Evolutionary conservation across 2,113 vertebrate genomes (phyloP).

Genomic region (Pseudonaja textilis): DNA sequence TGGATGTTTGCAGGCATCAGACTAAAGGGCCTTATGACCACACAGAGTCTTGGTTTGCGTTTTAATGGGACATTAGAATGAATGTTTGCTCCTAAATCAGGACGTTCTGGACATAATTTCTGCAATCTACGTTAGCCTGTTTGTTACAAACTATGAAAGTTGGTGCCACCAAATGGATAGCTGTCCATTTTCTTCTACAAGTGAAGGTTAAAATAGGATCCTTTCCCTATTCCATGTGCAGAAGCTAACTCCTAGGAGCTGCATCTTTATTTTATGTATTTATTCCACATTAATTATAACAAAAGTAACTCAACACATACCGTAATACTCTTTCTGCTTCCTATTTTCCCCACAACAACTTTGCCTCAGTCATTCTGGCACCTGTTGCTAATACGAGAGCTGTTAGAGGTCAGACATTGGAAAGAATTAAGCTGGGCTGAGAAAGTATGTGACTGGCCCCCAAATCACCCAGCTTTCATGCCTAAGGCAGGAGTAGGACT

Average conservation of each 20-base stretch:
- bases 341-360: background rate
- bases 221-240: background rate
- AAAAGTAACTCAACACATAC: background rate
- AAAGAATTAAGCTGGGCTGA: background rate
- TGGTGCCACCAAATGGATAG: background rate
- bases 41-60: constrained; percentile 40
- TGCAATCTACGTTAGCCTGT: constrained; percentile 34
- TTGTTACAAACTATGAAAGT: constrained; percentile 39
- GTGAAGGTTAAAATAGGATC: background rate
- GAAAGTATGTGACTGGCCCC: background rate
- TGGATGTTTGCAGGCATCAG: constrained; percentile 16
- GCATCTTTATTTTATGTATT: background rate
- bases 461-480: background rate
- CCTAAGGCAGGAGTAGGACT: background rate
- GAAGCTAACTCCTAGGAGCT: background rate
- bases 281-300: background rate
- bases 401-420: background rate
- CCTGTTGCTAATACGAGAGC: background rate
- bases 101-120: constrained; percentile 2
- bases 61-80: constrained; percentile 35
- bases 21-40: constrained; percentile 46
- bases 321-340: background rate
- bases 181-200: background rate
- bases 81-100: constrained; percentile 49
- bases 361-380: background rate